Conservation (phyloP, 2,113 vertebrate species). For the Verasper variegatus region DNA sequence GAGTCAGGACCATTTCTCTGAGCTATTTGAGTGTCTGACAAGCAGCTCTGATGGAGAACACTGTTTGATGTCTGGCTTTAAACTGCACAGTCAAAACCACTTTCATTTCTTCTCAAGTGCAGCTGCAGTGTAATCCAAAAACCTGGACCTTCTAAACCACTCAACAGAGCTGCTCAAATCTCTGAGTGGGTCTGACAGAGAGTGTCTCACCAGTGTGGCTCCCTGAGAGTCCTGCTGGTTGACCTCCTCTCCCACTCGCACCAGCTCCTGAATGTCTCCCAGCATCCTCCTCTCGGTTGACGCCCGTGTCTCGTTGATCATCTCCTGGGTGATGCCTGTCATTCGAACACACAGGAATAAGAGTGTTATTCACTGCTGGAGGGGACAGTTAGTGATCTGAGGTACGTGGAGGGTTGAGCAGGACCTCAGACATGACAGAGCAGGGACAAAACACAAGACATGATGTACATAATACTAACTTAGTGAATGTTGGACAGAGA, state of each 20-base stretch:
- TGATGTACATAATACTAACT: no score
- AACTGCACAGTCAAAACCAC: not conserved
- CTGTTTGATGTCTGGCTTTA: not conserved
- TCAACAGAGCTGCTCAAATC: no score
- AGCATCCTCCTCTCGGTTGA: constrained; percentile 93
- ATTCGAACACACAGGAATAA: constrained; percentile 32
- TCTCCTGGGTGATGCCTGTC: constrained; percentile 96
- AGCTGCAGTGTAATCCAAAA: not conserved
- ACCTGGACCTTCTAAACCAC: not conserved
- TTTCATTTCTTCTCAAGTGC: not conserved
- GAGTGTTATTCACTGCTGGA: not conserved
- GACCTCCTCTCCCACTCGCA: constrained; percentile 88
- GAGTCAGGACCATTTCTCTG: not conserved
- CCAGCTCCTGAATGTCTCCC: constrained; percentile 89
- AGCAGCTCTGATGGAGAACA: not conserved
- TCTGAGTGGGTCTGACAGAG: not conserved
- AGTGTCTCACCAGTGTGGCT: constrained; percentile 90
- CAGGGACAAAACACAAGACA: no score
- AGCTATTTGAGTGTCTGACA: not conserved
- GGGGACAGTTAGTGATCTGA: not conserved
- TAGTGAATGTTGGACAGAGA: no score
- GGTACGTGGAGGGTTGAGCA: not conserved
- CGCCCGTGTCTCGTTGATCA: constrained; percentile 94
- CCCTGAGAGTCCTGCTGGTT: constrained; percentile 92
- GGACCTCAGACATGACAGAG: not conserved